Evolutionary conservation across 2,113 vertebrate species (phyloP).

Genomic region (Zapus hudsonius): DNA sequence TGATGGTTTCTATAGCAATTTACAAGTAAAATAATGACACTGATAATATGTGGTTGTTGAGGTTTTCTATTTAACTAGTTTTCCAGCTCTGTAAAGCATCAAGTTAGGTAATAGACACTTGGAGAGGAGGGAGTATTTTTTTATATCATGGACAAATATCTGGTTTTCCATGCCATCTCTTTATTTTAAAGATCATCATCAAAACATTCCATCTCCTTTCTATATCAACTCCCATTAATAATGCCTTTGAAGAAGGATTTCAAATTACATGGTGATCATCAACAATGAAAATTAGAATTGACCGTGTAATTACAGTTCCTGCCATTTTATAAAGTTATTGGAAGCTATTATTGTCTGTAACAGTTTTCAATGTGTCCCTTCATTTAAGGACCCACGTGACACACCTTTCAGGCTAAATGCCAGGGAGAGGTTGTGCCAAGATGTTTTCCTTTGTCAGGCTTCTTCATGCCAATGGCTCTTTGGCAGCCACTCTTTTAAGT

Average conservation of each 20-base stretch:
- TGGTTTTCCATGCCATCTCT: neutral
- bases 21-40: neutral
- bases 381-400: neutral
- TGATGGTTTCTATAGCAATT: neutral
- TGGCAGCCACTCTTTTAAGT: neutral
- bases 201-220: neutral
- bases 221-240: neutral
- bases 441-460: neutral
- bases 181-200: conserved; percentile 17
- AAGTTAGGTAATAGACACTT: neutral
- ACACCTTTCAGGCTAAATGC: neutral
- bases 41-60: neutral
- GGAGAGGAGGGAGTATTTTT: neutral
- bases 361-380: neutral
- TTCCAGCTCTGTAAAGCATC: neutral
- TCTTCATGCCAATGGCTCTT: neutral
- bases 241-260: conserved; percentile 6
- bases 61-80: neutral
- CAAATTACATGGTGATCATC: neutral
- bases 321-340: neutral
- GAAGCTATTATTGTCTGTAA: neutral
- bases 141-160: conserved; percentile 7
- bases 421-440: neutral
- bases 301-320: neutral
- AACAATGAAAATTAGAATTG: conserved; percentile 24